A percentile compares a stretch with the other conserved stretches of the same genome.
Conservation (phyloP, 2,797 vertebrate genomes). For the Enoplosus armatus region DNA sequence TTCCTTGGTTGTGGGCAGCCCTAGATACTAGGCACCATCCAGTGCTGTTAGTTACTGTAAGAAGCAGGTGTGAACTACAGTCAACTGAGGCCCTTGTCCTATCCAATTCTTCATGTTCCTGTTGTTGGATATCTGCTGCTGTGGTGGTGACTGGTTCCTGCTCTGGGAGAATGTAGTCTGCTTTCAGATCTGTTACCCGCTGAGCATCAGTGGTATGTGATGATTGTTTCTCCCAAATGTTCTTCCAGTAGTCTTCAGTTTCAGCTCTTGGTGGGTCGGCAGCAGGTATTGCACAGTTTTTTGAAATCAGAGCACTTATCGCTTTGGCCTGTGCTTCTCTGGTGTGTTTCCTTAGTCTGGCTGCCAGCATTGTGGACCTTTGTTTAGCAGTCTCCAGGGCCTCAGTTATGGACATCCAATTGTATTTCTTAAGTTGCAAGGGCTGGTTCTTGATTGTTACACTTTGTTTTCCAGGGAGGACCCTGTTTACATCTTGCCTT, state of each 20-base stretch:
- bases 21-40: neutral
- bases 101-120: neutral
- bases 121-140: slow-evolving; percentile 7
- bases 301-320: slow-evolving; percentile 20
- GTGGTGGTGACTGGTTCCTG: slow-evolving; percentile 6
- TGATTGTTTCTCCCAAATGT: slow-evolving; percentile 12
- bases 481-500: neutral
- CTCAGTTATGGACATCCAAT: slow-evolving; percentile 3
- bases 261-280: slow-evolving; percentile 21
- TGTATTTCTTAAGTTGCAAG: neutral
- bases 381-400: slow-evolving; percentile 20
- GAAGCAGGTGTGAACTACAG: neutral
- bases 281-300: slow-evolving; percentile 16
- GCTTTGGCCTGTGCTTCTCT: slow-evolving; percentile 23
- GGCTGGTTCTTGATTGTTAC: slow-evolving; percentile 7
- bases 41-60: slow-evolving; percentile 1
- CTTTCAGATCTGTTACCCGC: slow-evolving; percentile 17
- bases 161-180: neutral
- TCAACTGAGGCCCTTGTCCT: neutral
- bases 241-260: neutral
- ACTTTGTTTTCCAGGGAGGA: neutral
- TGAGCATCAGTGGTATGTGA: neutral
- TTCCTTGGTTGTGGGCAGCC: neutral
- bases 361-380: slow-evolving; percentile 31
- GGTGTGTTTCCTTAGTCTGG: neutral